Base-by-base conservation (phyloP, 2,888 invertebrate species). In the Mystacides longicornis region DNA sequence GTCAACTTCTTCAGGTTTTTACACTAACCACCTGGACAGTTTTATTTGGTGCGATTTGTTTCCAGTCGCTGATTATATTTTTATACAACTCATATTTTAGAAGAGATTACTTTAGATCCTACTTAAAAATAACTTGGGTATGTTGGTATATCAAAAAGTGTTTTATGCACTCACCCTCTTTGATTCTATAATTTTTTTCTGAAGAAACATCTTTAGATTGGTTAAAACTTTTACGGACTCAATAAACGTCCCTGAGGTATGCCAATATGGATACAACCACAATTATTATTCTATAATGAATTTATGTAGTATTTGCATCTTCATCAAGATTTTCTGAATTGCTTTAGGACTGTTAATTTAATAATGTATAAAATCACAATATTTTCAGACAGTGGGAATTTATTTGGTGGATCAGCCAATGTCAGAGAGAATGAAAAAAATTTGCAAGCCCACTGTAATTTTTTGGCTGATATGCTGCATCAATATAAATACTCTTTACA, bases 381-480 rank as follows among this genome's bases (percentile, higher is more conserved):
- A 9, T 48, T 48, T 23, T 5, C 48, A 48, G 48, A 23, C n/a
- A 23, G 48, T 48, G 4, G 48, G 48, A 23, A 11, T 48, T 5
- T 48, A 23, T 23, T 21, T 48, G 5, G 3, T 48, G 3, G 48
- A 48, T 14, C 48, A 48, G 16, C 23, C 48, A 23, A 21, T 48
- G 22, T 3, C n/a, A 7, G 21, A 23, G n/a, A 23, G 11, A 7
- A 5, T n/a, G 23, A 48, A 21, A n/a, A 2, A 2, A 2, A 22
- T 18, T 5, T n/a, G 22, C 21, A 22, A 18, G 16, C 16, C 48
- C 7, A 48, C 23, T 0, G 21, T 53, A 37, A 2, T 54, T 3
- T 23, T 54, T n/a, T 54, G 54, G 54, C 20, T 54, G 4, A 16
- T 54, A n/a, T 54, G 49, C n/a, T 42, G 23, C 11, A 43, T 49